These are phyloP conservation scores for Acipenser oxyrinchus DNA, from an alignment of 2,797 vertebrate genomes.

Conservation along the genomic window DNA sequence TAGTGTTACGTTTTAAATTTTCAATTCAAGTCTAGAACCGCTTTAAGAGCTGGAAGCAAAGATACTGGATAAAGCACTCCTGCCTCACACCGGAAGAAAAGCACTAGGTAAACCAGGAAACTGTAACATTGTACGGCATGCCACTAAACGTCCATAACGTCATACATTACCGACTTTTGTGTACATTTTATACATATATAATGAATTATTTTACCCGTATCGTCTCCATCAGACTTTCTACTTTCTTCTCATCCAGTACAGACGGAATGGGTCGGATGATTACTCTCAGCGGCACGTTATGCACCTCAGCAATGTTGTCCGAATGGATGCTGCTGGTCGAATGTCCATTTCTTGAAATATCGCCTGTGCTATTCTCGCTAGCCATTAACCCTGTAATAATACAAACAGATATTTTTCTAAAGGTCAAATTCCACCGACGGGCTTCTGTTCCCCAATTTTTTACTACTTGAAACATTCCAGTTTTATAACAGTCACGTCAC, in stretches of 20 bases:
- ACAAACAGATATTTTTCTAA: not conserved
- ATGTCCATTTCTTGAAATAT: conserved; percentile 16
- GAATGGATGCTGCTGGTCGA: conserved; percentile 67
- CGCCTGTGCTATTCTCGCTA: conserved; percentile 1
- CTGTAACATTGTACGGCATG: too few relatives aligned
- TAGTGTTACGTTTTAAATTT: too few relatives aligned
- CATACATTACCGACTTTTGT: too few relatives aligned
- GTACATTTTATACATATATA: too few relatives aligned
- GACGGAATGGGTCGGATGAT: conserved; percentile 77
- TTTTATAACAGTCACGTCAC: too few relatives aligned
- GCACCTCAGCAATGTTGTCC: conserved; percentile 57
- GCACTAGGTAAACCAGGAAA: too few relatives aligned
- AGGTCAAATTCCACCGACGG: not conserved
- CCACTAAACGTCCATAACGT: too few relatives aligned
- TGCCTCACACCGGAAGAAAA: too few relatives aligned
- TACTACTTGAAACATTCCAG: too few relatives aligned
- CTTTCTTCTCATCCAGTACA: conserved; percentile 68
- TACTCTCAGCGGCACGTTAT: conserved; percentile 68
- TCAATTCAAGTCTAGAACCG: too few relatives aligned
- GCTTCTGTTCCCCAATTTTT: not conserved
- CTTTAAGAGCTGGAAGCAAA: too few relatives aligned
- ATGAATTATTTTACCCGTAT: conserved; percentile 56
- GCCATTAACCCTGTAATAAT: conserved; percentile 9
- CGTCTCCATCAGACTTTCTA: conserved; percentile 71
- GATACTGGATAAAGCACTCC: too few relatives aligned